phyloP scores from a whole-genome alignment of 2,888 invertebrate genomes.

The Rhamnusium bicolor region DNA sequence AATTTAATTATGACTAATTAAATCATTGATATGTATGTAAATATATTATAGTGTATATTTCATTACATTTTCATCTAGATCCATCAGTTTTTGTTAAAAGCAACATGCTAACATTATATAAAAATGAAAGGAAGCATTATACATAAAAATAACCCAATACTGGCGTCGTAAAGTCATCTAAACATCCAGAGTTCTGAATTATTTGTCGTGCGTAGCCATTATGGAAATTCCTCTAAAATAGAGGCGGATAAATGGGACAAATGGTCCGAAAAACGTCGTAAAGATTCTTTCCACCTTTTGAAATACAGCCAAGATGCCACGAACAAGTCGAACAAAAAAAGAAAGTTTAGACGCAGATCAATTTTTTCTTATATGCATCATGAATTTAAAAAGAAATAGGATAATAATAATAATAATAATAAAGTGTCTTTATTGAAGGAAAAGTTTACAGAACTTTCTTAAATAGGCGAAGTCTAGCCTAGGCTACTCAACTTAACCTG shows the following conservation, averaged over 20 bases:
- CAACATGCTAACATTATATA: conserved; percentile 31
- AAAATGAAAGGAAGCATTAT: conserved; percentile 31
- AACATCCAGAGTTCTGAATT: conserved; percentile 56
- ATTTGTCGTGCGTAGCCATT: conserved; percentile 62
- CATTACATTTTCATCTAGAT: not conserved
- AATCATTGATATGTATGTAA: not conserved
- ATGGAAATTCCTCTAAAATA: conserved; percentile 64
- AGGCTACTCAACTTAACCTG: too few relatives aligned
- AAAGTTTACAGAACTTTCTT: too few relatives aligned
- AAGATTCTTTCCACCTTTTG: conserved; percentile 52
- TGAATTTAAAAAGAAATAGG: not conserved
- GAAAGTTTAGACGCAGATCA: conserved; percentile 42
- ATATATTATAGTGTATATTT: not conserved
- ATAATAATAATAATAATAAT: too few relatives aligned
- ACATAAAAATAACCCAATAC: conserved; percentile 46
- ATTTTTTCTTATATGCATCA: conserved; percentile 19
- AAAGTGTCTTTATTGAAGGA: too few relatives aligned
- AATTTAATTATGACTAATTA: not conserved
- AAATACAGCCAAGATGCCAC: conserved; percentile 42
- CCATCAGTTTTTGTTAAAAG: conserved; percentile 18
- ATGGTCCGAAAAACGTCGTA: conserved; percentile 64
- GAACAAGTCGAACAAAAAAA: conserved; percentile 40
- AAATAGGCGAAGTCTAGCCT: too few relatives aligned
- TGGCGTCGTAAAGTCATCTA: conserved; percentile 49
- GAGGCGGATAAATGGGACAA: conserved; percentile 63